These are phyloP conservation scores for Tetrao urogallus DNA, from an alignment of 2,113 vertebrate genomes.

Conservation along the genomic window DNA sequence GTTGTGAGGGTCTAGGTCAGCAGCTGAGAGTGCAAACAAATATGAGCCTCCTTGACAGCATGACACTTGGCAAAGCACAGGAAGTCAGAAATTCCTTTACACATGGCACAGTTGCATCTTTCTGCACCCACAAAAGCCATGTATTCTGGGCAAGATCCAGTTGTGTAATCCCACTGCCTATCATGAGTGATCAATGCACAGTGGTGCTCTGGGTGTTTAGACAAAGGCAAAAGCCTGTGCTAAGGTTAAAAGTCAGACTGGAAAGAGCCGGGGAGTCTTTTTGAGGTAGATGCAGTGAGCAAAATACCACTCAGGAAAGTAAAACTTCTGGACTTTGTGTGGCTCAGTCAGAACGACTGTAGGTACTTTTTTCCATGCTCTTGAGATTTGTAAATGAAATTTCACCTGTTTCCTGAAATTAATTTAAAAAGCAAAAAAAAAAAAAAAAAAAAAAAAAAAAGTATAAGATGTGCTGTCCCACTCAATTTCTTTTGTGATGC, in stretches of 20 bases:
- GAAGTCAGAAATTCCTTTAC: not conserved
- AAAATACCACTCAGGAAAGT: not conserved
- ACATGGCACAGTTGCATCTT: not conserved
- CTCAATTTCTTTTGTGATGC: not conserved
- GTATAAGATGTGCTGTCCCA: not conserved
- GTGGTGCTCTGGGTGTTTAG: not conserved
- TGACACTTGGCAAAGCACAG: not conserved
- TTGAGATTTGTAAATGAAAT: not conserved
- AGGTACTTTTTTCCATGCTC: not conserved
- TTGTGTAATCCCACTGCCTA: accelerated
- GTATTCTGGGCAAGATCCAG: not conserved
- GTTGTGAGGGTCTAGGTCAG: not conserved
- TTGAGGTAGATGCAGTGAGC: not conserved
- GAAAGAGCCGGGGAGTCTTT: not conserved
- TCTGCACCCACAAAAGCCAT: not conserved
- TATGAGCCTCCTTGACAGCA: not conserved
- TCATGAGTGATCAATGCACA: accelerated
- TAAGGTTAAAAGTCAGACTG: not conserved
- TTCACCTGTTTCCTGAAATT: not conserved
- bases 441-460: not conserved
- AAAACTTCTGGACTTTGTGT: not conserved
- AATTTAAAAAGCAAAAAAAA: not conserved
- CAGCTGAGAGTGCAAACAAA: not conserved
- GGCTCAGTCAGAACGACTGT: not conserved
- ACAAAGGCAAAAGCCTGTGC: not conserved